Conservation (phyloP, 2,113 vertebrate species). For the Taurulus bubalis region DNA sequence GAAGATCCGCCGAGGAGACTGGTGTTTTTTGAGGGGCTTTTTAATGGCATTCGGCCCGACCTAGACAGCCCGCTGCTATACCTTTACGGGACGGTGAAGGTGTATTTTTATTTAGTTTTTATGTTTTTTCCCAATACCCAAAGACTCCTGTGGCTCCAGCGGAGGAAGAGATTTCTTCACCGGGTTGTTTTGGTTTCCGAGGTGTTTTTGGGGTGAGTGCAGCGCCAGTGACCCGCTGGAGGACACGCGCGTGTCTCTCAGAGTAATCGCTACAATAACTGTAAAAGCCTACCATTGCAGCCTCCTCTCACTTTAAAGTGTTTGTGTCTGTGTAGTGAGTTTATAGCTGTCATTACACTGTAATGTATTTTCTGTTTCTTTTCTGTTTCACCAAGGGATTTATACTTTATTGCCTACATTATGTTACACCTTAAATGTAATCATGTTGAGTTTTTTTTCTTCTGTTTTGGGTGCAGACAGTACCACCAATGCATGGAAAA, state of each 20-base stretch:
- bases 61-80: conserved; percentile 25
- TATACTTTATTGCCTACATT: neutral
- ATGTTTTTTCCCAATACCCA: neutral
- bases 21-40: conserved; percentile 35
- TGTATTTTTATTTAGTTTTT: neutral
- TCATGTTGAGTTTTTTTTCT: neutral
- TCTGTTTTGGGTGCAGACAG: neutral
- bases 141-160: conserved; percentile 23
- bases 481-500: neutral
- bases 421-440: neutral
- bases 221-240: conserved; percentile 51
- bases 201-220: conserved; percentile 63
- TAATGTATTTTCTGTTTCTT: neutral
- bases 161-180: neutral
- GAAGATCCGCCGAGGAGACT: conserved; percentile 24
- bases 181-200: conserved; percentile 42
- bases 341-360: neutral
- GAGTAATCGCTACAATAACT: neutral
- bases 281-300: neutral
- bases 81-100: conserved; percentile 61
- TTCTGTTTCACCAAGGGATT: neutral
- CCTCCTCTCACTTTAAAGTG: neutral
- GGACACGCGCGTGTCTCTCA: conserved; percentile 42
- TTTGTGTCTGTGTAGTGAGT: neutral
- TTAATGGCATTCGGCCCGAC: conserved; percentile 27